Evolutionary conservation across 37 sponge, comb jelly and placozoan genomes (phyloP).

Genomic region (Crambe crambe): DNA sequence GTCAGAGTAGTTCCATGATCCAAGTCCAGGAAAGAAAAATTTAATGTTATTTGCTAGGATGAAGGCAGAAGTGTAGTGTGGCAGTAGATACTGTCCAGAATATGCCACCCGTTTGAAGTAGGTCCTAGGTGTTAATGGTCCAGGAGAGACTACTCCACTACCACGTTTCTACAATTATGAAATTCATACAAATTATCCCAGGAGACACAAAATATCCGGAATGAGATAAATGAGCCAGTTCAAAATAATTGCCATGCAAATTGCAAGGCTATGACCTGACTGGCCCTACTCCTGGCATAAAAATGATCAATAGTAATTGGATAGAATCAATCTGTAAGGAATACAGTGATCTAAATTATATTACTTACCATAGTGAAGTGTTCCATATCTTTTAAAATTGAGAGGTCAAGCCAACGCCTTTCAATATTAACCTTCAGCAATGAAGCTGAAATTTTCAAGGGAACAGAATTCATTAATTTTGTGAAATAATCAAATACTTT

Average conservation of each 20-base stretch:
- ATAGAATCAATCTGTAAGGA: no score
- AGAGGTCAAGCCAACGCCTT: constrained; percentile 8
- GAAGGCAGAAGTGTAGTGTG: constrained; percentile 11
- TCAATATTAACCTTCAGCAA: constrained; percentile 21
- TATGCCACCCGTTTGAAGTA: constrained; percentile 4
- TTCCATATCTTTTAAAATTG: constrained; percentile 16
- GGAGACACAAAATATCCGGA: no score
- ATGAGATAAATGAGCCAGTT: no score
- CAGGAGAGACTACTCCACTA: constrained; percentile 24
- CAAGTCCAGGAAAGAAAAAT: constrained; percentile 19
- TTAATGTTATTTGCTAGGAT: constrained; percentile 16
- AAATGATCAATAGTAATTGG: no score
- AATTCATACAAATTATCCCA: no score
- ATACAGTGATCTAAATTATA: no score
- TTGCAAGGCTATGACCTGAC: no score
- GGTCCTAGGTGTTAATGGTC: constrained; percentile 3
- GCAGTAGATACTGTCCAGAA: constrained; percentile 21
- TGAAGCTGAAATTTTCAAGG: constrained; percentile 6
- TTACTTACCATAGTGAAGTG: constrained; percentile 23
- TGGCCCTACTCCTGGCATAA: no score
- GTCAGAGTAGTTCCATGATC: background rate
- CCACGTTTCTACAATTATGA: constrained; percentile 15
- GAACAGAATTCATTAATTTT: constrained; percentile 1
- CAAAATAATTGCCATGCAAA: no score
- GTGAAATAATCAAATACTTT: constrained; percentile 8